phyloP scores from a whole-genome alignment of 2,113 vertebrate species.

The Corynorhinus townsendii region DNA sequence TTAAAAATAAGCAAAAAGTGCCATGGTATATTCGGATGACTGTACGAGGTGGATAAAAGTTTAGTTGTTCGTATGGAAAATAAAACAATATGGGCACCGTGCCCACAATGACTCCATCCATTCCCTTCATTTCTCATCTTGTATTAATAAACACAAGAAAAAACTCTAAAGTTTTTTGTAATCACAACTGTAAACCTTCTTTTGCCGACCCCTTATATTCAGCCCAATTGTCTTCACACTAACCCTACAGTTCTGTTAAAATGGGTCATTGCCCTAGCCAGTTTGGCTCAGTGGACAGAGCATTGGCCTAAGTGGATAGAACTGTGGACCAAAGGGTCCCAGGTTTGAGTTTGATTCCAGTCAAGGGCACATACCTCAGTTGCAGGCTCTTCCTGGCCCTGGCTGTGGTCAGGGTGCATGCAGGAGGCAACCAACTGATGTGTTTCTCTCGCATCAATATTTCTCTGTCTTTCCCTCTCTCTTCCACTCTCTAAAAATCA shows the following conservation, averaged over 20 bases:
- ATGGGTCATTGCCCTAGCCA: neutral
- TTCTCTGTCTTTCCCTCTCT: too few species aligned
- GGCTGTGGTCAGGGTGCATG: too few species aligned
- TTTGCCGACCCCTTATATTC: neutral
- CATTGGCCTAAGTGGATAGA: too few species aligned
- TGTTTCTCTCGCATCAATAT: too few species aligned
- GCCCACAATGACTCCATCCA: neutral
- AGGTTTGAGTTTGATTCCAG: too few species aligned
- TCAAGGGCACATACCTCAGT: too few species aligned
- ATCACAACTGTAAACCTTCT: neutral
- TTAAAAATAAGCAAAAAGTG: slow-evolving; percentile 18
- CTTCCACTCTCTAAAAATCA: too few species aligned
- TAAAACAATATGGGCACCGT: neutral
- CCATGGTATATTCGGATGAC: neutral
- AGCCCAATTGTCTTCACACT: neutral
- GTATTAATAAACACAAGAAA: neutral
- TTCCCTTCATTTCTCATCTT: neutral
- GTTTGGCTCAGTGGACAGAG: too few species aligned
- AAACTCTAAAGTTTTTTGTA: neutral
- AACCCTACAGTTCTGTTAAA: neutral
- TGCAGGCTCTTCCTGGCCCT: too few species aligned
- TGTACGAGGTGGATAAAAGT: neutral
- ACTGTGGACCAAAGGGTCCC: too few species aligned
- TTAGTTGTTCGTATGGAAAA: neutral
- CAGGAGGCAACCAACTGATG: too few species aligned